Base-by-base conservation (phyloP, 2,797 vertebrate genomes). In the Oceanodroma leucorhoa region DNA sequence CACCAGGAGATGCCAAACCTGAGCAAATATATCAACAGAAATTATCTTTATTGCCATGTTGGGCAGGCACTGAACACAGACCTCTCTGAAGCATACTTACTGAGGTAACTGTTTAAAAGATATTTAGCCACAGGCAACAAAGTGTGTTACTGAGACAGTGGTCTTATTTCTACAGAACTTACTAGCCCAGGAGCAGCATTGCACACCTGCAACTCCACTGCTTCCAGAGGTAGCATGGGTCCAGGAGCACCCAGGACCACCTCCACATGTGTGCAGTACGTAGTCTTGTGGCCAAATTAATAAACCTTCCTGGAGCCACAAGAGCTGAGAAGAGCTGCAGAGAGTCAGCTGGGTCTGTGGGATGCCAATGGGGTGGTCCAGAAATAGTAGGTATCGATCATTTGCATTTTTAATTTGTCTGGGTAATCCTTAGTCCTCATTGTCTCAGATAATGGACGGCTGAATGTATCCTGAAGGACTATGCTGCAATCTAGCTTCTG, bases 211-310 rank as follows among this genome's bases (percentile, higher is more conserved):
- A 77, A 3, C 16, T 65, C 40, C 38, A 27, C 24, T 32, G 11
- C 38, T 80, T 51, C 40, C 65, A 62, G 76, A 50, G 21, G 32
- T 5, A 80, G 16, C 18, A 0, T 0, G 9, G 7, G 43, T 46
- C 36, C 45, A 64, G 50, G 36, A 71, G 43, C n/a, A 65, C 7
- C n/a, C 29, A 53, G 62, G 32, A 70, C 15, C 50, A 70, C 30
- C 9, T 79, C 62, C 6, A 2, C 0, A 1, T 8, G 20, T 51
- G 30, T 64, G 54, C 2, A 34, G 14, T 9, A 21, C 11, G 15
- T 17, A 40, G 21, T 66, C 30, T 54, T 54, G 36, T 36, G 30
- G 24, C 24, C 9, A 83, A 81, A 38, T 46, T 22, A 58, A 66
- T 43, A 55, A 89, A 83, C 30, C 24, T 53, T 41, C 40, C 32